Conservation (phyloP, 1,140 invertebrate genomes). For the Drosophila lacteicornis region DNA sequence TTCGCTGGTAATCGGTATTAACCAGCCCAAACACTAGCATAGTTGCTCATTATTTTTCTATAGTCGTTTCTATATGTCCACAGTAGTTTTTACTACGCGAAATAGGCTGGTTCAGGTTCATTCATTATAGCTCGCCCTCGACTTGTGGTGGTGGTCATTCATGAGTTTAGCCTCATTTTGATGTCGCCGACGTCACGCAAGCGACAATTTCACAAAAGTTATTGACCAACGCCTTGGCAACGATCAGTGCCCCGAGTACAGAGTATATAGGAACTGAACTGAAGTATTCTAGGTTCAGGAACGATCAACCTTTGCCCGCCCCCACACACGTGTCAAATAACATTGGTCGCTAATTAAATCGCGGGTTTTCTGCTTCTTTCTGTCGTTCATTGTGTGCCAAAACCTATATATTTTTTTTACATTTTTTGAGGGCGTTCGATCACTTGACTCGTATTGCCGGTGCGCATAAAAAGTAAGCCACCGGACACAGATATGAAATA, state of each 20-base stretch:
- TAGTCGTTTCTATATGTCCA: conserved; percentile 9
- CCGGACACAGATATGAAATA: conserved; percentile 25
- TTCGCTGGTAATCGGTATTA: not conserved
- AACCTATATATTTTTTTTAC: conserved; percentile 9
- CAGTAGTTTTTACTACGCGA: conserved; percentile 46
- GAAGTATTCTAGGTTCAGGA: conserved; percentile 14
- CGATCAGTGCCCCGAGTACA: conserved; percentile 33
- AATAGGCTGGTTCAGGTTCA: conserved; percentile 27
- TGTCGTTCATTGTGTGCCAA: conserved; percentile 22
- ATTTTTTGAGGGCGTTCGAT: conserved; percentile 45
- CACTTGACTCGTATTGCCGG: conserved; percentile 70
- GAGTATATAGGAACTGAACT: conserved; percentile 29
- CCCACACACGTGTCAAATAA: conserved; percentile 68
- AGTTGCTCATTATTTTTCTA: not conserved
- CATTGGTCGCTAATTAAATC: conserved; percentile 57
- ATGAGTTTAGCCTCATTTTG: conserved; percentile 48
- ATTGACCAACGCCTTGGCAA: conserved; percentile 51
- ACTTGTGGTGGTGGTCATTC: conserved; percentile 48
- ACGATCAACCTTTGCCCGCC: conserved; percentile 58
- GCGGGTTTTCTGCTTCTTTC: conserved; percentile 6
- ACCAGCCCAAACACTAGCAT: not conserved
- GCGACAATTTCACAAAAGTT: conserved; percentile 16
- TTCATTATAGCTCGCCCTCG: conserved; percentile 41
- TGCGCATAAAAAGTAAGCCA: conserved; percentile 54
- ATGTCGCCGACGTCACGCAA: conserved; percentile 53